phyloP scores from a whole-genome alignment of 1,140 invertebrate genomes.

The Aporrectodea caliginosa region DNA sequence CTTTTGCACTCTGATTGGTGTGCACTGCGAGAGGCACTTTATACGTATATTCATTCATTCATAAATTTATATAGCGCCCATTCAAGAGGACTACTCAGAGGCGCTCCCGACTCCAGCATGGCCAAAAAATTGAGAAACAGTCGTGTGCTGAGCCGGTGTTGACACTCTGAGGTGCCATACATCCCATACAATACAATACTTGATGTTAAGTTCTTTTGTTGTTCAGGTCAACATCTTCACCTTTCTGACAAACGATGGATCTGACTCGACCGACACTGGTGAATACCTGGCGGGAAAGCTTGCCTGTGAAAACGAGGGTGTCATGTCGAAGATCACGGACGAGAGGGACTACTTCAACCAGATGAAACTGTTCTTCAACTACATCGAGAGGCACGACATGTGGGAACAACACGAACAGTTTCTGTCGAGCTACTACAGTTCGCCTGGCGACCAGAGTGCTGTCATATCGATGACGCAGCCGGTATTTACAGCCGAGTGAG shows the following conservation, averaged over 20 bases:
- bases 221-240: neutral
- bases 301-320: neutral
- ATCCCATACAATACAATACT: no score
- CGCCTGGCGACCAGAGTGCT: neutral
- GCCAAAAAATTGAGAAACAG: no score
- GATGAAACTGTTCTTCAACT: neutral
- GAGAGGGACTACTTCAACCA: neutral
- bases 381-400: neutral
- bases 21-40: no score
- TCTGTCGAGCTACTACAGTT: neutral
- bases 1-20: no score
- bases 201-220: no score
- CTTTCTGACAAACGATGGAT: neutral
- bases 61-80: no score
- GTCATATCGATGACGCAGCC: neutral
- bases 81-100: no score
- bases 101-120: no score
- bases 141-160: no score
- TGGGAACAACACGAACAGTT: neutral
- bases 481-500: neutral
- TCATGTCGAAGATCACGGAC: neutral
- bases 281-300: neutral
- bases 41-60: no score
- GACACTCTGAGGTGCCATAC: no score
- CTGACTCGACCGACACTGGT: neutral